These are phyloP conservation scores for Ceryle rudis DNA, from an alignment of 2,797 vertebrate genomes.

Conservation along the genomic window DNA sequence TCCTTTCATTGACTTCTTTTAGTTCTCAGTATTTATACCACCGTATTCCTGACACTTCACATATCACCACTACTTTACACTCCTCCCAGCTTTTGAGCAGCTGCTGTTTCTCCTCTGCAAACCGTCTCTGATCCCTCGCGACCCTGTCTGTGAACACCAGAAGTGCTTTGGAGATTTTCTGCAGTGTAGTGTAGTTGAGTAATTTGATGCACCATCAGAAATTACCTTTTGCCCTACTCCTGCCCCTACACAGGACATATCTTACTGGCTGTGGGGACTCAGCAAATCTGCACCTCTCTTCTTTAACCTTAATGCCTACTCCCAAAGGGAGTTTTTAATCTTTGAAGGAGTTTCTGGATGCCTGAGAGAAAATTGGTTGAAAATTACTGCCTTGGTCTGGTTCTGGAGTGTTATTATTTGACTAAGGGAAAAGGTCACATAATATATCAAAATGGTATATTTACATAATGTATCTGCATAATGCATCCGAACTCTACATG, in stretches of 20 bases:
- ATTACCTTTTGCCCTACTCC: not conserved
- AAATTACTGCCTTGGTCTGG: conserved; percentile 3
- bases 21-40: not conserved
- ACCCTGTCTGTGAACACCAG: not conserved
- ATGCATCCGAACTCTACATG: not conserved
- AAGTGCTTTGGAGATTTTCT: not conserved
- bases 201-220: not conserved
- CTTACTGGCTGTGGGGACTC: not conserved
- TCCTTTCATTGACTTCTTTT: not conserved
- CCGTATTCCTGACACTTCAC: not conserved
- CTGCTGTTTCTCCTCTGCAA: not conserved
- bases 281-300: not conserved
- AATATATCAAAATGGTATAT: conserved; percentile 44
- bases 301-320: not conserved
- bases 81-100: not conserved
- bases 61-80: not conserved
- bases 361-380: conserved; percentile 17
- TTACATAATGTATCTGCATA: conserved; percentile 47
- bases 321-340: not conserved
- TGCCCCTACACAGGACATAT: not conserved
- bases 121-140: not conserved
- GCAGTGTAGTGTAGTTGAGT: not conserved
- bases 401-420: conserved; percentile 36
- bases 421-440: conserved; percentile 42
- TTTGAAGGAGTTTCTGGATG: not conserved